Percentiles rank a stretch among this genome's conserved stretches.
Conservation (phyloP, 2,113 vertebrate genomes). For the Grantiella picta region DNA sequence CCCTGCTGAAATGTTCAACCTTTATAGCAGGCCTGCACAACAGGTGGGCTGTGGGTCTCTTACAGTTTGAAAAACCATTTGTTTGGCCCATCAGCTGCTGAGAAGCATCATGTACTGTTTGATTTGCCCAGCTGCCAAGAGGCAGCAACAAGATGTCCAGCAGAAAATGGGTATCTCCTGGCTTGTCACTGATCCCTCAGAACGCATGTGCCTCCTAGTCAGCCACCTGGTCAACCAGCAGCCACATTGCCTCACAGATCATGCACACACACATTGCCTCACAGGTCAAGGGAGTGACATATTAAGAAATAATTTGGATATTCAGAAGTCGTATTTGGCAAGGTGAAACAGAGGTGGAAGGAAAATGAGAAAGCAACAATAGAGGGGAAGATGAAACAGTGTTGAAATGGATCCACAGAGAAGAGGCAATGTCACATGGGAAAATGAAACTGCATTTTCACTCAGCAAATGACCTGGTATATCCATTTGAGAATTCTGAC, state of each 20-base stretch:
- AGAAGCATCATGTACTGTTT: conserved; percentile 58
- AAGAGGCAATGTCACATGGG: not conserved
- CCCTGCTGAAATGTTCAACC: conserved; percentile 59
- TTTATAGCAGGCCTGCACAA: conserved; percentile 45
- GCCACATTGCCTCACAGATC: not conserved
- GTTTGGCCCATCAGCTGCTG: conserved; percentile 63
- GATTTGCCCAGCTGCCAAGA: conserved; percentile 62
- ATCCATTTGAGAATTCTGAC: not conserved
- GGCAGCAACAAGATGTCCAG: conserved; percentile 57
- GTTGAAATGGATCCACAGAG: not conserved
- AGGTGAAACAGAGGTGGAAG: not conserved
- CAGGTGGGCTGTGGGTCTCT: conserved; percentile 56
- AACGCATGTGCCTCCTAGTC: not conserved
- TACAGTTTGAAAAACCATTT: conserved; percentile 56
- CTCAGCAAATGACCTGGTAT: not conserved
- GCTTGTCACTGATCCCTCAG: conserved; percentile 13
- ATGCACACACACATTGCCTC: not conserved
- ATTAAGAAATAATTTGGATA: not conserved
- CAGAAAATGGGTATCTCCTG: conserved; percentile 10
- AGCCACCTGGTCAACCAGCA: conserved; percentile 30
- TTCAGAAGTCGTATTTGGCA: not conserved
- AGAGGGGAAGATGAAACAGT: not conserved
- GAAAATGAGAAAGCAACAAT: not conserved
- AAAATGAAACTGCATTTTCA: not conserved
- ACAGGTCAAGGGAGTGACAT: not conserved